Percentiles rank a stretch among this genome's conserved stretches.
Evolutionary conservation across 2,797 vertebrate genomes (phyloP).

Genomic region (Monodelphis domestica): DNA sequence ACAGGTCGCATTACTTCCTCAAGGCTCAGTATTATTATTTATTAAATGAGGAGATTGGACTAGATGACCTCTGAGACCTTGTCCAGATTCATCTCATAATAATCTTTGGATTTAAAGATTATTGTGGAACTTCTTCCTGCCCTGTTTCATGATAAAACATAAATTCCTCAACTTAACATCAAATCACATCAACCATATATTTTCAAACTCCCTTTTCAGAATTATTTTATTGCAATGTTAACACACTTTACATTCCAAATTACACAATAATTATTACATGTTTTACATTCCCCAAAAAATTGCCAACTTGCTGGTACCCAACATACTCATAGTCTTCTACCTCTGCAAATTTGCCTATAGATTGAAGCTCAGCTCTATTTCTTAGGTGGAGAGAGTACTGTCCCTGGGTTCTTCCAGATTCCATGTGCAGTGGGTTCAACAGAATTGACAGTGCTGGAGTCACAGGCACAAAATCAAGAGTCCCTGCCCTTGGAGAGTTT

Average conservation of each 20-base stretch:
- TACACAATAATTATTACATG: not conserved
- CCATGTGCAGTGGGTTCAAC: too few species aligned
- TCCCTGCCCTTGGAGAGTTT: not conserved
- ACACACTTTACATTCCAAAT: not conserved
- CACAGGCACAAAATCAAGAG: not conserved
- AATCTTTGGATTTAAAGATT: not conserved
- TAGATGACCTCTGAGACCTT: not conserved
- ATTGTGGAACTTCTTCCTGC: not conserved
- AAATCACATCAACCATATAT: not conserved
- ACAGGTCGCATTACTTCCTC: not conserved
- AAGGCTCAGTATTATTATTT: not conserved
- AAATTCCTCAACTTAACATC: not conserved
- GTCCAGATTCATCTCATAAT: not conserved
- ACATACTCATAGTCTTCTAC: not conserved
- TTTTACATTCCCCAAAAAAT: too few species aligned
- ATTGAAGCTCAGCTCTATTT: too few species aligned
- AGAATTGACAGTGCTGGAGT: too few species aligned
- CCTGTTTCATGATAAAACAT: not conserved
- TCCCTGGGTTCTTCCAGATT: too few species aligned
- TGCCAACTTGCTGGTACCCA: too few species aligned
- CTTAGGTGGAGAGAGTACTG: too few species aligned
- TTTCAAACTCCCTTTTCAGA: not conserved
- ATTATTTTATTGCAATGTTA: not conserved
- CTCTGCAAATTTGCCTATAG: not conserved
- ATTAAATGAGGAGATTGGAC: not conserved